Evolutionary conservation across 2,888 invertebrate genomes (phyloP), one percentile per base, ranked within the genome.

Genomic region (Diarsia brunnea): DNA sequence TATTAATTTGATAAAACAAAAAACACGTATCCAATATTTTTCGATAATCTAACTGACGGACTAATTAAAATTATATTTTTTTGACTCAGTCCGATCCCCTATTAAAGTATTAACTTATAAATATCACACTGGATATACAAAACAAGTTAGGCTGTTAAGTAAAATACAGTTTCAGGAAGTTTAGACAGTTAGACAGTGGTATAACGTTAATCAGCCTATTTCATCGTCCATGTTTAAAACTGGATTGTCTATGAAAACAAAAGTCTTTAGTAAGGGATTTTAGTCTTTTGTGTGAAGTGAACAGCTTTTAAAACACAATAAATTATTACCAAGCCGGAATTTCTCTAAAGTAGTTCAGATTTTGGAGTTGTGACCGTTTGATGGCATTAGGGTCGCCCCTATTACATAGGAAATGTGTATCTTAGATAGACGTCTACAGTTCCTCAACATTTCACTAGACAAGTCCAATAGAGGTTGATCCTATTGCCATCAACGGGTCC

Each of bases 171-270:
- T 51, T 51, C 16, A 4, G 64, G 38, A 65, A 79, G 51, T 27
- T 27, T n/a, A n/a, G n/a, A n/a, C n/a, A n/a, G 21, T 51, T 24
- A 51, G 24, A 65, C 65, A 72, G 19, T 58, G 19, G 10, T 24
- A n/a, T n/a, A 27, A 27, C 16, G 12, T 72, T 58, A 21, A 27
- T 51, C 51, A 78, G 24, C 45, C 24, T 72, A 53, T 77, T 45
- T 21, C 8, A 60, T 14, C 14, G 64, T 64, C 16, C 45, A 24
- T 45, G 21, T 79, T 47, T 47, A 45, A 45, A 70, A 65, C 60
- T 60, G 24, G 24, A 21, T 78, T 53, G 79, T 72, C 65, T 53
- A 19, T 12, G 8, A 79, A n/a, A 51, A 77, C 69, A 31, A 70
- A 51, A 72, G 51, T 65, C 79, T 65, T 73, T 69, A 19, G 8